Conservation (phyloP, 2,113 vertebrate genomes). For the Clinocottus analis region DNA sequence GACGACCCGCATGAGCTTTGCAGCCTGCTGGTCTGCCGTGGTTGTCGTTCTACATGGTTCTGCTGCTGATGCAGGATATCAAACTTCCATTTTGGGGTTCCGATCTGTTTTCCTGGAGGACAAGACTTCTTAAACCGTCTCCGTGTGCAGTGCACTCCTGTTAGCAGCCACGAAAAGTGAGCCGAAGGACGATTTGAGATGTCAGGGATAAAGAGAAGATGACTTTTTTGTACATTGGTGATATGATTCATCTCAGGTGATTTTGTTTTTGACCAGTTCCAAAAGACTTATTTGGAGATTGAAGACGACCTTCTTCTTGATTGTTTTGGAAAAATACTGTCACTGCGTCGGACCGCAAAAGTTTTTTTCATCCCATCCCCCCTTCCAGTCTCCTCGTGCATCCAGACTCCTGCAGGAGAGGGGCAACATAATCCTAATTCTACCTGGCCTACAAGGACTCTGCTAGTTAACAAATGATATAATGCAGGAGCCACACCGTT, state of each 20-base stretch:
- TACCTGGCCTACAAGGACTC: neutral
- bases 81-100: constrained; percentile 33
- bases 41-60: neutral
- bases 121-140: constrained; percentile 27
- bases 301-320: neutral
- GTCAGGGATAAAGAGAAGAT: constrained; percentile 17
- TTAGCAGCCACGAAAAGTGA: constrained; percentile 38
- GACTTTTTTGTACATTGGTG: constrained; percentile 8
- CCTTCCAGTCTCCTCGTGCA: constrained; percentile 25
- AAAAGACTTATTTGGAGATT: neutral
- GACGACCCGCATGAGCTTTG: neutral
- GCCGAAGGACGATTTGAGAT: constrained; percentile 36
- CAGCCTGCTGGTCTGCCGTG: constrained; percentile 23
- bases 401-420: constrained; percentile 17
- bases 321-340: constrained; percentile 8
- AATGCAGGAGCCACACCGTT: neutral
- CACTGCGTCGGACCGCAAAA: constrained; percentile 36
- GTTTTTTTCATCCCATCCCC: neutral
- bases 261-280: neutral
- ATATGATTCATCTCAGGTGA: neutral
- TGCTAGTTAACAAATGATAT: neutral
- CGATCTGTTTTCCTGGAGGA: constrained; percentile 33
- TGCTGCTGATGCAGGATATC: constrained; percentile 19
- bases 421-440: constrained; percentile 16
- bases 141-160: constrained; percentile 2